phyloP scores from a whole-genome alignment of 2,113 vertebrate genomes.

The Xyliphius kryptos region DNA sequence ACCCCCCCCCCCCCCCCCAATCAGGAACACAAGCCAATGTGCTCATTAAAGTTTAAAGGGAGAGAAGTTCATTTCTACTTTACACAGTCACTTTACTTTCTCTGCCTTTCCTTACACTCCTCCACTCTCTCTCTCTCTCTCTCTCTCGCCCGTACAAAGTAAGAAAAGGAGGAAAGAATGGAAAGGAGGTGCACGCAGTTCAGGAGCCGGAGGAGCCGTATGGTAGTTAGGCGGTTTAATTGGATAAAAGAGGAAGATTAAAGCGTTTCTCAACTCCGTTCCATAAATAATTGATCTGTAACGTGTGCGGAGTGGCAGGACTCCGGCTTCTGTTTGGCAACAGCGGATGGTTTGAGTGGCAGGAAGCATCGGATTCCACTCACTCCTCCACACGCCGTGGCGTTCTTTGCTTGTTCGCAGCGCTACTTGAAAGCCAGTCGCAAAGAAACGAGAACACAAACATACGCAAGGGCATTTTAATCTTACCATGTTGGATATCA shows the following conservation, averaged over 20 bases:
- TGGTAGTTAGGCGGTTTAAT: conserved; percentile 72
- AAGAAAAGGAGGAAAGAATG: conserved; percentile 54
- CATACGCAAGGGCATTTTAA: conserved; percentile 14
- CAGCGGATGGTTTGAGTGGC: conserved; percentile 65
- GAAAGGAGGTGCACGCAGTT: conserved; percentile 53
- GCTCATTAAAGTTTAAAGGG: conserved; percentile 8
- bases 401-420: conserved; percentile 60
- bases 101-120: conserved; percentile 57
- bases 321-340: conserved; percentile 63
- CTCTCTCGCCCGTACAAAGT: conserved; percentile 59
- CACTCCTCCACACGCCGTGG: conserved; percentile 50
- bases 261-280: conserved; percentile 63
- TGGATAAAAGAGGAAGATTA: conserved; percentile 76
- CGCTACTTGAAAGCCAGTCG: conserved; percentile 57
- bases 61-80: conserved; percentile 68
- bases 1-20: no score
- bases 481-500: conserved; percentile 69
- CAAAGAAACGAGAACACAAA: not conserved
- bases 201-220: conserved; percentile 56
- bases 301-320: conserved; percentile 70
- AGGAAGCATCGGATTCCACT: conserved; percentile 59
- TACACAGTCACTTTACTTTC: conserved; percentile 61
- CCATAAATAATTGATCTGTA: conserved; percentile 75
- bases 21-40: no score
- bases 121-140: conserved; percentile 57